Evolutionary conservation across 1,140 invertebrate genomes (phyloP), one percentile per base, ranked within the genome.

Genomic region (Mya arenaria): DNA sequence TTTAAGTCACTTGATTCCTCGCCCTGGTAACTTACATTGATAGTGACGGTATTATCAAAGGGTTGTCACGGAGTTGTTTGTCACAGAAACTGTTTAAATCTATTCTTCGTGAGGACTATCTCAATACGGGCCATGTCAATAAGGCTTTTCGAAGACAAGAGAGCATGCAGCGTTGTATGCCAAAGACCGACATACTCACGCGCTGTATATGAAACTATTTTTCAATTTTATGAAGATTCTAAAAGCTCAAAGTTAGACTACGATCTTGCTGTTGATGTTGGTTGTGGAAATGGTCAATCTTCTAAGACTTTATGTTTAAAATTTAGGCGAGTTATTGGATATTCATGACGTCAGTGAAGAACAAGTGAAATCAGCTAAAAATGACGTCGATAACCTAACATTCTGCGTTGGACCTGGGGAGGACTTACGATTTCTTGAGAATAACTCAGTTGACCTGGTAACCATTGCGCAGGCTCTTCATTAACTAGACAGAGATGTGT

Each of bases 231-330:
- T 32, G 85, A 86, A 75, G 86, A 91, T 85, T 85, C 84, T 68
- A 87, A 90, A 82, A 44, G 55, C 8, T 8, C 4, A 5, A 8
- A 15, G 4, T 32, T 36, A 34, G 36, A 66, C 4, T 80, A 68
- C 69, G 72, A 81, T 4, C 36, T 86, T 15, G 86, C 89, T 39
- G 72, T 92, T 8, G 94, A 94, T 86, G 90, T 94, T n/a, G 94
- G 93, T 1, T 94, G 93, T 88, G 93, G 93, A 17, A 90, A 91
- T 15, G 94, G 94, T n/a, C 94, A 94, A 86, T n/a, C n/a, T n/a
- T n/a, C n/a, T n/a, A n/a, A n/a, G n/a, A n/a, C n/a, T n/a, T n/a
- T n/a, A n/a, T n/a, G n/a, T n/a, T n/a, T n/a, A n/a, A n/a, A n/a
- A n/a, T 94, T 94, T 83, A 79, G 85, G 19, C 55, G 79, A 5